Evolutionary conservation across 2,113 vertebrate species (phyloP), one percentile per base, ranked within the genome.

Genomic region (Oryzias curvinotus): DNA sequence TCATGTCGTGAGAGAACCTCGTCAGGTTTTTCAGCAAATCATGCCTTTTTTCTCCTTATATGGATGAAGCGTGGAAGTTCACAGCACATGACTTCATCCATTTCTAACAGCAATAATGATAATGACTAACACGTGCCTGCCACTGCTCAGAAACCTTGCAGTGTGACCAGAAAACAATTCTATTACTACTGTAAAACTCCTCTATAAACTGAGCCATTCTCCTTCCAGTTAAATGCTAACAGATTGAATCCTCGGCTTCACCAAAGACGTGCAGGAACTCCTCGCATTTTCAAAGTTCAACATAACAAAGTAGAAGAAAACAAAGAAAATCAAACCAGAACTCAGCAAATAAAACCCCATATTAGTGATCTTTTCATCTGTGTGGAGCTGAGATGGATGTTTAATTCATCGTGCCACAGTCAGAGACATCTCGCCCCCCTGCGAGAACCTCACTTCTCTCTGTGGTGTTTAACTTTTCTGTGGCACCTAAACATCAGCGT

Each of bases 71-170:
- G 69, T 45, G 43, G 61, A 52, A 67, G 59, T 71, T 57, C 68
- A 63, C 1, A 41, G 67, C 62, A 49, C 68, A 81, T 83, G 80
- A 82, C 76, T 73, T 85, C 84, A 85, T 76, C 64, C 59, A 58
- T 72, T 80, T 69, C 72, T 68, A 62, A 36, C 69, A 18, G 65
- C 51, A 73, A 14, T 71, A 44, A 75, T 65, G 58, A 62, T 86
- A 80, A 85, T 82, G 44, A 78, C 55, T 78, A 74, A 67, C 80
- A 83, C 74, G 80, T 83, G 84, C 73, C 46, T 51, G 52, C 51
- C 68, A 41, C 68, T 63, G 74, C 55, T 25, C 58, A 58, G 71
- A 64, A 50, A 52, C 47, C 25, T 21, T 36, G 54, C 60, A 65
- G 61, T 65, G 68, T 69, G 73, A 57, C 67, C 43, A 67, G 12